Conservation (phyloP, 2,797 vertebrate species). For the Falco biarmicus region DNA sequence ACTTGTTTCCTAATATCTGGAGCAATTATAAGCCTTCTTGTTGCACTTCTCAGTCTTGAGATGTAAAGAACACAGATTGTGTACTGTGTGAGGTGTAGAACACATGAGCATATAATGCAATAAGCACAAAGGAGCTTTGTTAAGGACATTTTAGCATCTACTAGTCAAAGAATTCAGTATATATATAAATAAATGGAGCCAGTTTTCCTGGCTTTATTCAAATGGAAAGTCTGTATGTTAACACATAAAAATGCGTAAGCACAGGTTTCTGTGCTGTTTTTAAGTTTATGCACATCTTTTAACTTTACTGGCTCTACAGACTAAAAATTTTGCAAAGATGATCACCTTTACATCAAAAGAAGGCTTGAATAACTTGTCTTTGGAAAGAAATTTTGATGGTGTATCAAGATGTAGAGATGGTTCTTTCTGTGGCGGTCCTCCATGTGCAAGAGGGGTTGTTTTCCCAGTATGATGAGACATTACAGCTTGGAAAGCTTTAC, state of each 20-base stretch:
- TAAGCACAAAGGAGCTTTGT: not conserved
- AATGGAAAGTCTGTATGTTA: not conserved
- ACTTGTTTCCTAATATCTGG: not conserved
- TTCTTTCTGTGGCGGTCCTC: slow-evolving; percentile 79
- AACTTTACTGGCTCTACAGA: not conserved
- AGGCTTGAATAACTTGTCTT: slow-evolving; percentile 92
- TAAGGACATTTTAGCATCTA: not conserved
- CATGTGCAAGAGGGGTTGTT: slow-evolving; percentile 19
- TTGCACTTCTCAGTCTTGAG: not conserved
- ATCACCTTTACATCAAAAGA: slow-evolving; percentile 91
- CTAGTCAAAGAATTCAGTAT: not conserved
- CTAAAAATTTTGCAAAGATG: not conserved
- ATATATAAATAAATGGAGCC: not conserved
- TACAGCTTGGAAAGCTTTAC: slow-evolving; percentile 87
- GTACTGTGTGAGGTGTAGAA: not conserved
- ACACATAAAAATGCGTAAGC: not conserved
- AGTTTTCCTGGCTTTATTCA: not conserved
- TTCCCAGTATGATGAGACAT: slow-evolving; percentile 79
- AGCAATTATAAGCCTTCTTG: not conserved
- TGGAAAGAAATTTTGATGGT: slow-evolving; percentile 93
- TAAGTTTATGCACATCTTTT: not conserved
- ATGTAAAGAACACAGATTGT: not conserved
- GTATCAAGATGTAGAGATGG: slow-evolving; percentile 89
- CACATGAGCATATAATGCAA: not conserved
- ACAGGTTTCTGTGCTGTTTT: not conserved